Evolutionary conservation across 92 coral and sea anemone species (phyloP).

Genomic region (Epizoanthus ramosus): DNA sequence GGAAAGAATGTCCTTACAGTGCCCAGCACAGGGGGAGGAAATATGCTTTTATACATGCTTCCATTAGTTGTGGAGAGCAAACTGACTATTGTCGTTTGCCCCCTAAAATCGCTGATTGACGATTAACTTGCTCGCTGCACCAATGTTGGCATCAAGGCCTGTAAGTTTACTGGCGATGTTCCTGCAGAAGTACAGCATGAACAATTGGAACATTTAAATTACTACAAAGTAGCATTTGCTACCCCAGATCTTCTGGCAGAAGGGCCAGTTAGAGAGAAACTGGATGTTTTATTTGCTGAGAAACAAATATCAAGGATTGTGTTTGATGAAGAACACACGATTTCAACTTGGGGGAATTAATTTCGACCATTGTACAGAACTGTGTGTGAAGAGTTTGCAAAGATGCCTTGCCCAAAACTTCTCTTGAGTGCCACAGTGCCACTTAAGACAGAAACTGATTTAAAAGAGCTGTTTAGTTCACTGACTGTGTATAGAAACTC

Average conservation of each 20-base stretch:
- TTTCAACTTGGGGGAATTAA: no score
- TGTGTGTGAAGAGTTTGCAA: constrained; percentile 32
- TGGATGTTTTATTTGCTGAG: no score
- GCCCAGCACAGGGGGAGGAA: constrained; percentile 50
- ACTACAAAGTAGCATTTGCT: no score
- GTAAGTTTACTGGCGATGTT: constrained; percentile 54
- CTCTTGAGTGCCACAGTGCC: constrained; percentile 55
- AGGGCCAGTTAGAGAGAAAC: no score
- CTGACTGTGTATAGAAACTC: constrained; percentile 4
- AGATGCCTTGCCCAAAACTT: constrained; percentile 32
- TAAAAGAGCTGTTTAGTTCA: constrained; percentile 26
- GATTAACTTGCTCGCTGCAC: constrained; percentile 7
- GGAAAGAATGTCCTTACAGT: constrained; percentile 35
- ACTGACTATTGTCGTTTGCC: constrained; percentile 44
- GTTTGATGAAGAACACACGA: no score
- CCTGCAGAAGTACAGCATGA: not conserved
- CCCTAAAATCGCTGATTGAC: constrained; percentile 46
- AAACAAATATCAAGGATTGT: no score
- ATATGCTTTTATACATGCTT: constrained; percentile 35
- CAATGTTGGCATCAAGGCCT: constrained; percentile 18
- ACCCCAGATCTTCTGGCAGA: no score
- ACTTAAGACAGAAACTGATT: not conserved
- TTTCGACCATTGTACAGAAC: not conserved
- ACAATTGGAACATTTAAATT: not conserved
- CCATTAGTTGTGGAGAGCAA: constrained; percentile 39